phyloP scores from a whole-genome alignment of 2,113 vertebrate genomes.

The Labeo rohita region DNA sequence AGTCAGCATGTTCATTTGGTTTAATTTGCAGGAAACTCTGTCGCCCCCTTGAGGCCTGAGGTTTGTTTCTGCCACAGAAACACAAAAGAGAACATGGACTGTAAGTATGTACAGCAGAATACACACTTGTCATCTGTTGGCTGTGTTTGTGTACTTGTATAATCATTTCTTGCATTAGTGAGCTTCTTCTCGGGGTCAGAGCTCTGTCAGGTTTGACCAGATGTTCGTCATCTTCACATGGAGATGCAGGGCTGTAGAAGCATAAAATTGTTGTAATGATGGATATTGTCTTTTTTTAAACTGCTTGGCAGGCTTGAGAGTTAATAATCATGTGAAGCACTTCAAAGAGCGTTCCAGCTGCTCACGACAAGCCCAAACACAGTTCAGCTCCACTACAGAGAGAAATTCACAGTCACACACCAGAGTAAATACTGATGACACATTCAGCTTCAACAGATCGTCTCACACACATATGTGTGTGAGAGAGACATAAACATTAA shows the following conservation, averaged over 20 bases:
- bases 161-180: background rate
- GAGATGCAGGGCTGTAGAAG: background rate
- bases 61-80: background rate
- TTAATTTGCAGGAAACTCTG: background rate
- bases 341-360: constrained; percentile 28
- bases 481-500: too few species aligned
- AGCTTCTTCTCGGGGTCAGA: background rate
- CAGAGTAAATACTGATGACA: background rate
- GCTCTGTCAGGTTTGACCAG: background rate
- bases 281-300: background rate
- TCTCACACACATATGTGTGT: too few species aligned
- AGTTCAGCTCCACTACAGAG: background rate
- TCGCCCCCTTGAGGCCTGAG: background rate
- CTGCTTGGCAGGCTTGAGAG: background rate
- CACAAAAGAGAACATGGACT: background rate
- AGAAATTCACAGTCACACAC: background rate
- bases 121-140: too few species aligned
- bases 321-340: constrained; percentile 2
- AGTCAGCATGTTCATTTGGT: background rate
- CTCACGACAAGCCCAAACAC: constrained; percentile 16
- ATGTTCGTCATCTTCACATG: background rate
- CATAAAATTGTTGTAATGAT: background rate
- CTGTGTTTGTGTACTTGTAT: background rate
- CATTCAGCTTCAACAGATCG: too few species aligned
- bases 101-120: background rate